A percentile compares a stretch with the other conserved stretches of the same genome.
Conservation (phyloP, 2,888 invertebrate species). For the Esperia sulphurella region DNA sequence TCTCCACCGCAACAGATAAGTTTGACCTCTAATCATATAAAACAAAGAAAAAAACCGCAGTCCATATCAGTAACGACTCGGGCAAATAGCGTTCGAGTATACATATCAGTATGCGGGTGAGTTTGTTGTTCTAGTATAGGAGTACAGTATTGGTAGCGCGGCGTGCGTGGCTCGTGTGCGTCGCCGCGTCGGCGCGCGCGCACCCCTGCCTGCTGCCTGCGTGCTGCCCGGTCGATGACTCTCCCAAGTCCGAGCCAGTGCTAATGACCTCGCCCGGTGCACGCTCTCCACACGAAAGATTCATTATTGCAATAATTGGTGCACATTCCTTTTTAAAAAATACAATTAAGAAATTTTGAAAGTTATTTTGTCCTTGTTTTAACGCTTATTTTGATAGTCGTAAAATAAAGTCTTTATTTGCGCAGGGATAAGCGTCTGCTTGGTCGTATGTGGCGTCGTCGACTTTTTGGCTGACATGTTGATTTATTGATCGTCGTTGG, state of each 20-base stretch:
- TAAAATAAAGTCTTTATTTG: neutral
- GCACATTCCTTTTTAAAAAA: constrained; percentile 19
- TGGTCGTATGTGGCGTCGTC: neutral
- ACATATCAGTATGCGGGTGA: neutral
- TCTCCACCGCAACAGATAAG: too few relatives aligned
- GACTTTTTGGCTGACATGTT: neutral
- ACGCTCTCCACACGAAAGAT: constrained; percentile 41
- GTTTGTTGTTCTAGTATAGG: neutral
- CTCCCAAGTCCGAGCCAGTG: constrained; percentile 49
- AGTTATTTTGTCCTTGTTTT: constrained; percentile 1
- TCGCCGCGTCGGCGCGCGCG: constrained; percentile 19
- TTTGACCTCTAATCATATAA: too few relatives aligned
- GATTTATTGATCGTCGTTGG: neutral
- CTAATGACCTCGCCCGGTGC: constrained; percentile 55
- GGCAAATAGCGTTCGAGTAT: neutral
- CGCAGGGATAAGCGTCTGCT: neutral
- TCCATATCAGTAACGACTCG: neutral
- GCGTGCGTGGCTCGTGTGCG: constrained; percentile 29
- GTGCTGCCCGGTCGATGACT: constrained; percentile 66
- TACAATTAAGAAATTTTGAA: neutral
- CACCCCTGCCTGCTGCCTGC: constrained; percentile 24
- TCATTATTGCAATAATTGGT: constrained; percentile 44
- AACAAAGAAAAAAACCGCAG: too few relatives aligned
- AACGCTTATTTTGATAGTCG: neutral
- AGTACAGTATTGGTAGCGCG: constrained; percentile 4